Base-by-base conservation (phyloP, 2,888 invertebrate genomes). In the Epirrhoe tristata region DNA sequence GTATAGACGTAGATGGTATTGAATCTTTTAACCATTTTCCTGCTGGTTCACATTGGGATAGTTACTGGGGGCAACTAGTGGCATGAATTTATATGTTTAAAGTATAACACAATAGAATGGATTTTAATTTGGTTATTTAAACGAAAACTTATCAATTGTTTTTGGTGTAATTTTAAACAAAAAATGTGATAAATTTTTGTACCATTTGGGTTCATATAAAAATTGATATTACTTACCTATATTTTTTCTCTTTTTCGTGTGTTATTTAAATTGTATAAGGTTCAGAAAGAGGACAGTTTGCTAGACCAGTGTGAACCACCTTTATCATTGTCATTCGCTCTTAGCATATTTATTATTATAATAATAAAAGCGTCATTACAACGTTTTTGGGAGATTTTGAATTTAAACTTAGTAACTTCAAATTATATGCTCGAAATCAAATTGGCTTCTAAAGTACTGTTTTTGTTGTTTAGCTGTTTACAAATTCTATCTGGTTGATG, bases 401-500 rank as follows among this genome's bases (percentile, higher is more conserved):
- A 79, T 68, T 67, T 77, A 80, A 77, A 70, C 81, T 82, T 80
- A 79, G 81, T 84, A 81, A 78, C 76, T 80, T 79, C 69, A 70
- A 75, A 76, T 76, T 76, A 71, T 82, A 78, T 80, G 82, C 76
- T 83, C 78, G 79, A 77, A 71, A 78, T 80, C 75, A 80, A 24
- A 78, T 79, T 81, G 79, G 72, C 83, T 83, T 83, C 82, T 81
- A 80, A 80, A 84, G 76, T 79, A 80, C 81, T 76, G 77, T 79
- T 83, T 81, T 77, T 72, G 85, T 84, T 85, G 85, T 87, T 88
- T 92, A 87, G 87, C 81, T 85, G 80, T 87, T 85, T 86, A 87
- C 84, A 92, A 91, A 93, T 88, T 93, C 86, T 93, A 93, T 91
- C 89, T 81, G 87, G 90, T 91, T 91, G 87, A 79, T 82, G 86